Base-by-base conservation (phyloP, 2,113 vertebrate species). In the Rhagologus leucostigma region DNA sequence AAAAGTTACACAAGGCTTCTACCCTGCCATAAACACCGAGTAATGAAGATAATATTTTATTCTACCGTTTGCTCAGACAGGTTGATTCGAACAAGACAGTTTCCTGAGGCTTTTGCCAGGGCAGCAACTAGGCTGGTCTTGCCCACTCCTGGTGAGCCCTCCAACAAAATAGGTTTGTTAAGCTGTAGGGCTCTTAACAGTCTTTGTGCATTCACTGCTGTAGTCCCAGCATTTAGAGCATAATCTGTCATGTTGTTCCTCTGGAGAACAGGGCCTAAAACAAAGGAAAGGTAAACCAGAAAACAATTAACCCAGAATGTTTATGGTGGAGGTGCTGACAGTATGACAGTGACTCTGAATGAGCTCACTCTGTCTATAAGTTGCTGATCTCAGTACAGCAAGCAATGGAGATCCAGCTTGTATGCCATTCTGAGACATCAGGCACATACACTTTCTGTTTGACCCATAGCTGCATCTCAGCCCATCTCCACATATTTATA, bases 101-200 rank as follows among this genome's bases (percentile, higher is more conserved):
- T 99, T 83, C 99, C 99, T 1, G 99, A 99, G 22, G 99, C 99
- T 93, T 99, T 99, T 50, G 99, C 99, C 82, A 99, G 95, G 7
- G 99, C 99, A 46, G 98, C 97, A 64, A 99, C 99, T 59, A 99
- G 97, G 95, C 99, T 99, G 39, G 99, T 99, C 96, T 99, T 99
- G 62, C 99, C 99, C 87, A 99, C 99, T 7, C 99, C 99, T 14
- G 99, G 99, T 5, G 99, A 99, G 4, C 99, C 99, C 95, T 99
- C 99, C 91, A 99, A 96, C 42, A 99, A 98, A 95, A 99, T 97
- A 2, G 99, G 99, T 92, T 99, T 99, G 96, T 98, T 98, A 82
- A 99, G 98, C 95, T 99, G 99, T 32, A 99, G 95, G 16, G 99
- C 99, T 74, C 99, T 97, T 73, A 99, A 93, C 16, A 99, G 96